A percentile compares a stretch with the other conserved stretches of the same genome.
Conservation (phyloP, 2,113 vertebrate genomes). For the Tachysurus vachellii region DNA sequence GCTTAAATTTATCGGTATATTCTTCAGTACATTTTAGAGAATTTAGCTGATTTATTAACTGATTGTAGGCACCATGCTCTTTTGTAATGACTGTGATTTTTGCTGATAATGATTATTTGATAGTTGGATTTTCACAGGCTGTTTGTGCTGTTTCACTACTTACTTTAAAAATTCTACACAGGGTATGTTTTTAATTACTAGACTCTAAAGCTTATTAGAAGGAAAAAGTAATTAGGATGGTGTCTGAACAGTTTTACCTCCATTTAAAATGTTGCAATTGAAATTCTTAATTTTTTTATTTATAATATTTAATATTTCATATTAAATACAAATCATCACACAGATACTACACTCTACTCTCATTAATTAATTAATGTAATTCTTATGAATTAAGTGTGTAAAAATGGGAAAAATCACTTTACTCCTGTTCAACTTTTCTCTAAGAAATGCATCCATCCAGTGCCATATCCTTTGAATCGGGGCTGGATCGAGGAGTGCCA, state of each 20-base stretch:
- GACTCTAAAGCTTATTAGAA: neutral
- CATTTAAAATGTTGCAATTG: neutral
- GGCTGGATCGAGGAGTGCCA: conserved; percentile 67
- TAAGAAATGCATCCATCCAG: conserved; percentile 65
- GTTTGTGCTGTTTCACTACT: neutral
- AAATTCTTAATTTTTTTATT: neutral
- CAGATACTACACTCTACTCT: neutral
- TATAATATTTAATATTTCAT: neutral
- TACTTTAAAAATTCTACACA: neutral
- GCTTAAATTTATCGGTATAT: neutral
- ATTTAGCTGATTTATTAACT: neutral
- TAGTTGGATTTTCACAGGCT: neutral
- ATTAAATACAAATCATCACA: neutral
- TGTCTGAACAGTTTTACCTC: neutral
- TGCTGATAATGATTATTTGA: neutral
- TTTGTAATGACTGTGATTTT: neutral
- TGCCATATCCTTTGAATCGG: conserved; percentile 68
- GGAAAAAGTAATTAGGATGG: neutral
- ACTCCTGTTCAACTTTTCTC: neutral
- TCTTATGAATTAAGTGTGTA: neutral
- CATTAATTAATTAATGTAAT: neutral
- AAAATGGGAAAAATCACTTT: neutral
- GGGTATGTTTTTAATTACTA: neutral
- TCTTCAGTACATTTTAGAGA: neutral
- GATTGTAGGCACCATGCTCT: neutral